Evolutionary conservation across 2,797 vertebrate genomes (phyloP).

Genomic region (Phylloscopus collybita): DNA sequence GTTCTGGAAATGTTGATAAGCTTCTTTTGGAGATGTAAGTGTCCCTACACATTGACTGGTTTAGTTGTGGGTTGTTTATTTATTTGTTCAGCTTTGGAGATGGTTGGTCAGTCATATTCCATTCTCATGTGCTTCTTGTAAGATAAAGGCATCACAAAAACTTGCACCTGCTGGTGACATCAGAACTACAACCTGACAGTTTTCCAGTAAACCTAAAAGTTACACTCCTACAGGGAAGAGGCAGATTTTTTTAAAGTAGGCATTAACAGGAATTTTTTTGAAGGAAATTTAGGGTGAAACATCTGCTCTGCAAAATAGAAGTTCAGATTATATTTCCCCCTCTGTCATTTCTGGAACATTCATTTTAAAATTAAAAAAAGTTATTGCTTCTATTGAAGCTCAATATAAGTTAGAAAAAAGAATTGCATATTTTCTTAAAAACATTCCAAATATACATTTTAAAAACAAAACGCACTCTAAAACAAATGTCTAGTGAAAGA

Average conservation of each 20-base stretch:
- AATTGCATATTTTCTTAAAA: conserved; percentile 68
- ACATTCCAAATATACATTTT: conserved; percentile 61
- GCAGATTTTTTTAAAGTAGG: background rate
- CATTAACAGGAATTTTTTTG: background rate
- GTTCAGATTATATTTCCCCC: conserved; percentile 15
- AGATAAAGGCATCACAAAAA: conserved; percentile 64
- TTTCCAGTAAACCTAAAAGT: conserved; percentile 29
- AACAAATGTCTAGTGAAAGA: conserved; percentile 50
- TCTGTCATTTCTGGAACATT: conserved; percentile 56
- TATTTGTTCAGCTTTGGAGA: conserved; percentile 38
- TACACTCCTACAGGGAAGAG: conserved; percentile 16
- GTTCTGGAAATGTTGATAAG: conserved; percentile 42
- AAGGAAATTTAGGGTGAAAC: conserved; percentile 37
- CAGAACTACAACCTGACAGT: conserved; percentile 50
- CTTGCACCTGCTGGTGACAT: conserved; percentile 68
- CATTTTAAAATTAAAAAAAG: conserved; percentile 47
- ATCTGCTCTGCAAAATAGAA: conserved; percentile 46
- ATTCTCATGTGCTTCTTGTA: conserved; percentile 57
- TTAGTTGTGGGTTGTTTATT: background rate
- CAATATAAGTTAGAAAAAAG: conserved; percentile 60
- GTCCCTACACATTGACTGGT: conserved; percentile 10
- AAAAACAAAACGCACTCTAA: conserved; percentile 48
- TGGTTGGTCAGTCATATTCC: conserved; percentile 30
- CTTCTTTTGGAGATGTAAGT: background rate
- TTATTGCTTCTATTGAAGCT: conserved; percentile 64